Base-by-base conservation (phyloP, 2,113 vertebrate genomes). In the Nematolebias whitei region DNA sequence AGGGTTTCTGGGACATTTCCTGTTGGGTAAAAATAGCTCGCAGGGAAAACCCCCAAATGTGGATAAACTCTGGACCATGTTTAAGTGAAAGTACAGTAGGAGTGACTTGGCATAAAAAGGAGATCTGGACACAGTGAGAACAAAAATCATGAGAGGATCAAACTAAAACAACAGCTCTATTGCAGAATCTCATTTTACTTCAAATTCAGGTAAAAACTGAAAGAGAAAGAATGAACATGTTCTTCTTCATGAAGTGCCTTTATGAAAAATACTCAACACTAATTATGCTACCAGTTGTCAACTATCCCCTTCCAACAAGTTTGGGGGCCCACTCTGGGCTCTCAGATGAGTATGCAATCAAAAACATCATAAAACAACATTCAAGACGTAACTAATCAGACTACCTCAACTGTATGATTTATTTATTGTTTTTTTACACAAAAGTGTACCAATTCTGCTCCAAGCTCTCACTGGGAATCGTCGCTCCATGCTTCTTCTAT, bases 1-100 rank as follows among this genome's bases (percentile, higher is more conserved):
- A 54, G 45, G 53, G 51, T 80, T 73, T 70, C 66, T 75, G 60
- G 76, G 77, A 82, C 22, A 1, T 77, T 87, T 90, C 87, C 88
- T 85, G 84, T 81, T 47, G 43, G 57, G 73, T 86, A 81, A 79
- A 81, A 74, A 81, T 81, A 85, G 59, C 63, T 48, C 41, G 35
- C 4, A 61, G 68, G 74, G 75, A 85, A 87, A 79, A 60, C 43
- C 76, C 74, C 55, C 24, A 56, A 68, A 74, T 64, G 60, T 47
- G 47, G 64, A 67, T 50, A 22, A 49, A 65, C 15, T 14, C 44
- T 19, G 23, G 12, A 58, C 23, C 35, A 20, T 12, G 29, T 58
- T 35, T 61, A 39, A 44, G 39, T 66, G 12, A 14, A 63, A 73
- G 39, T 5, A 39, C 15, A 57, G 62, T n/a, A 51, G 12, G 29